Evolutionary conservation across 30 jellyfish, hydroid and myxozoan genomes (phyloP).

Genomic region (Pseudorhiza aurosa): DNA sequence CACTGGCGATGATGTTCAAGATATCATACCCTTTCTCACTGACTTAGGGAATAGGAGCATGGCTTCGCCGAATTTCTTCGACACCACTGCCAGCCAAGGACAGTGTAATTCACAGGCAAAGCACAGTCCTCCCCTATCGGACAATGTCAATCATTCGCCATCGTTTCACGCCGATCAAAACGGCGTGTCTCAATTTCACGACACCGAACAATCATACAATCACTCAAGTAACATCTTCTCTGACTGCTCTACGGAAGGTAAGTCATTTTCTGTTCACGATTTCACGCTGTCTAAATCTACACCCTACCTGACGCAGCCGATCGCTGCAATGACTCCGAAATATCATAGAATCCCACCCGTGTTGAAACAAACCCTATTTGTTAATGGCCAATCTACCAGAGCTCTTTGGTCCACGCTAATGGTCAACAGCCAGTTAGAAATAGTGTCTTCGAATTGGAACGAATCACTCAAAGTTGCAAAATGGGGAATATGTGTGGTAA

Average conservation of each 20-base stretch:
- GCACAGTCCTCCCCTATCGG: constrained; percentile 61
- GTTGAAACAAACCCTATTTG: too few relatives aligned
- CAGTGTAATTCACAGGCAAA: constrained; percentile 38
- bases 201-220: constrained; percentile 41
- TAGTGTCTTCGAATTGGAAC: too few relatives aligned
- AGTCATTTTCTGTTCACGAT: not conserved
- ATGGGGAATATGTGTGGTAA: too few relatives aligned
- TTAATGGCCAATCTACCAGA: too few relatives aligned
- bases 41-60: constrained; percentile 72
- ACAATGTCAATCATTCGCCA: constrained; percentile 39
- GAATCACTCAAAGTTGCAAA: too few relatives aligned
- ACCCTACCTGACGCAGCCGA: too few relatives aligned
- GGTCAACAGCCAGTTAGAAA: too few relatives aligned
- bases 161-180: constrained; percentile 26
- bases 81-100: constrained; percentile 41
- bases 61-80: constrained; percentile 78
- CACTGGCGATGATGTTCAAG: constrained; percentile 83
- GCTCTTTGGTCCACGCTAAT: too few relatives aligned
- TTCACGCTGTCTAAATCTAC: too few relatives aligned
- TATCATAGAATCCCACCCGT: too few relatives aligned
- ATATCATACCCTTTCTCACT: constrained; percentile 69
- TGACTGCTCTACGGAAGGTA: constrained; percentile 43
- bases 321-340: too few relatives aligned
- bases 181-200: constrained; percentile 30
- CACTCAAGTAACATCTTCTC: constrained; percentile 22